These are phyloP conservation scores for Lanius collurio DNA, from an alignment of 2,113 vertebrate genomes.

Conservation along the genomic window DNA sequence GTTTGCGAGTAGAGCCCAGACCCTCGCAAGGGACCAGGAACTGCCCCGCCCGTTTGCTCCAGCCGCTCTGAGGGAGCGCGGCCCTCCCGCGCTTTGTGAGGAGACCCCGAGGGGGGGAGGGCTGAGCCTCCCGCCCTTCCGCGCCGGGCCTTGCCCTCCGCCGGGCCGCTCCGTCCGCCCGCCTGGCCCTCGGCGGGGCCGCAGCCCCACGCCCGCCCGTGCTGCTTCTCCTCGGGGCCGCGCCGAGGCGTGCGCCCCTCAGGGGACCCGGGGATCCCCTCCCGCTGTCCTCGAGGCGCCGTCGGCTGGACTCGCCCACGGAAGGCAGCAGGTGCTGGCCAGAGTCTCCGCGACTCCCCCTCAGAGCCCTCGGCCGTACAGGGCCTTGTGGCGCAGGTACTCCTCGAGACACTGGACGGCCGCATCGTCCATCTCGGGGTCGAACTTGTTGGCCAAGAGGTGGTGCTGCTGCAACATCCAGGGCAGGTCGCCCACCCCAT, in stretches of 20 bases:
- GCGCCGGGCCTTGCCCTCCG: fast-evolving
- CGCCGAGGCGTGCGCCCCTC: too few relatives aligned
- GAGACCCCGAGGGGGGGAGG: not conserved
- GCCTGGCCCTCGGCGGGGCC: not conserved
- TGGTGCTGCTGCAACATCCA: conserved; percentile 87
- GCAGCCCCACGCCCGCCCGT: too few relatives aligned
- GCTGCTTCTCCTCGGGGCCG: not conserved
- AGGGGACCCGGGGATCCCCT: not conserved
- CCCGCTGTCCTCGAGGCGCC: too few relatives aligned
- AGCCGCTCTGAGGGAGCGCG: fast-evolving
- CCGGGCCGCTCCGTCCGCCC: not conserved
- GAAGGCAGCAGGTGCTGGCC: not conserved
- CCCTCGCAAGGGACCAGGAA: fast-evolving
- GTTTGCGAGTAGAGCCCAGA: not conserved
- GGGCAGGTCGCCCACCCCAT: conserved; percentile 82
- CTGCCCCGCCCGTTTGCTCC: fast-evolving
- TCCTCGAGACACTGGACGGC: conserved; percentile 85
- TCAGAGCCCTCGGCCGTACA: conserved; percentile 63
- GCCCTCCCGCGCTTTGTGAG: not conserved
- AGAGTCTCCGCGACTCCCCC: not conserved
- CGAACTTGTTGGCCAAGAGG: conserved; percentile 93
- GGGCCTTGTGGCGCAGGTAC: conserved; percentile 77
- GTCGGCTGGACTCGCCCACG: not conserved
- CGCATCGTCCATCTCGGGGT: conserved; percentile 80
- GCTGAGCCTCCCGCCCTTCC: not conserved